Conservation (phyloP, 2,888 invertebrate genomes). For the Ophonus ardosiacus region DNA sequence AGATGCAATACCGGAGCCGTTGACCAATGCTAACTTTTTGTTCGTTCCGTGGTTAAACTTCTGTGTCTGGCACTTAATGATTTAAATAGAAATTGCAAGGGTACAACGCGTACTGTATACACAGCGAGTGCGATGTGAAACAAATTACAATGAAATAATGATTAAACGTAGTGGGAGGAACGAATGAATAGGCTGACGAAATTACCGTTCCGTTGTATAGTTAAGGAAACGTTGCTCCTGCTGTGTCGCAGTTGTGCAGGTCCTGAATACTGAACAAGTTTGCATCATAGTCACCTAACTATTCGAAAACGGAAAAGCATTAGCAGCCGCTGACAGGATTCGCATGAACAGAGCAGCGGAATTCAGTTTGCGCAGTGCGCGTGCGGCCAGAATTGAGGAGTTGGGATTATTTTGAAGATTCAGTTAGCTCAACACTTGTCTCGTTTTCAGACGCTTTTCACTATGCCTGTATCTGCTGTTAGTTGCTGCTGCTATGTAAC, state of each 20-base stretch:
- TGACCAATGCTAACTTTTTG: conserved; percentile 24
- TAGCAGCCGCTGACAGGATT: conserved; percentile 23
- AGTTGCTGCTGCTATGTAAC: neutral
- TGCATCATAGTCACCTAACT: conserved; percentile 27
- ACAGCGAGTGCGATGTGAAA: neutral
- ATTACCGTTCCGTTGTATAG: conserved; percentile 21
- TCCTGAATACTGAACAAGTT: conserved; percentile 17
- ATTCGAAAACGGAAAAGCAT: conserved; percentile 21
- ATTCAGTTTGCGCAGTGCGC: conserved; percentile 40
- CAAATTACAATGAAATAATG: conserved; percentile 25
- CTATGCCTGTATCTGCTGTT: neutral
- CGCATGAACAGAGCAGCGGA: conserved; percentile 3
- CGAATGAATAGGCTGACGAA: conserved; percentile 15
- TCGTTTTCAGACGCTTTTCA: conserved; percentile 17
- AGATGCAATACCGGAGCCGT: conserved; percentile 23
- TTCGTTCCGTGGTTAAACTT: conserved; percentile 18
- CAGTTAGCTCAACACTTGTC: conserved; percentile 37
- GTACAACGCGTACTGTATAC: neutral
- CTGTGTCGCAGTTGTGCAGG: conserved; percentile 11
- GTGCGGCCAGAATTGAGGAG: conserved; percentile 28
- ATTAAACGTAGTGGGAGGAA: neutral
- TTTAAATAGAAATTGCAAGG: conserved; percentile 22
- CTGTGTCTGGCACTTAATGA: conserved; percentile 24
- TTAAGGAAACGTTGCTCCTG: conserved; percentile 1
- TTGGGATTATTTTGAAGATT: conserved; percentile 21